Evolutionary conservation across 2,888 invertebrate species (phyloP), one percentile per base, ranked within the genome.

Genomic region (Lithosia quadra): DNA sequence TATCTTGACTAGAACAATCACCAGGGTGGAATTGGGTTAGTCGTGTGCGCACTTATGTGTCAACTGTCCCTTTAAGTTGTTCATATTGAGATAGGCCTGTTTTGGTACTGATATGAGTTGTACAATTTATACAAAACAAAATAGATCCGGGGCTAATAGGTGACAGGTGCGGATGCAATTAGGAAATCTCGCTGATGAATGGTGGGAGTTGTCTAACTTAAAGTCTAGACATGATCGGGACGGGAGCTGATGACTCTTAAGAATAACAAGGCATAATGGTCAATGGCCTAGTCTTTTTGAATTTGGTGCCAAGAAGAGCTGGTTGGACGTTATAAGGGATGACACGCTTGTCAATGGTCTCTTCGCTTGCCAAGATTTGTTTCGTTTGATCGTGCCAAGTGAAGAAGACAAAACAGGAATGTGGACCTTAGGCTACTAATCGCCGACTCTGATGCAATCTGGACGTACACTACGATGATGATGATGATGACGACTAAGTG

Each of bases 11-110:
- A 58, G 71, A 66, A 71, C 53, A 67, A 76, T 68, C 73, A 73
- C 58, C 69, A 63, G 66, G 63, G 66, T 21, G 69, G 63, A 81
- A 79, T 70, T 64, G 56, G 79, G 81, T 73, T 63, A 78, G 76
- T 70, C 18, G 55, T 33, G 34, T 55, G 22, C 36, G 7, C 4
- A 53, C 3, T 15, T 60, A 36, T 9, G 59, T 77, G 68, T 71
- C 72, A 72, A 28, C 28, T 56, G 28, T 56, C 56, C 28, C 56
- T 15, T 56, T 56, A 56, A 15, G 1, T 15, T 49, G 49, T n/a
- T n/a, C 8, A 4, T n/a, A 49, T n/a, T 49, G 49, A 49, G 49
- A 49, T 43, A 18, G 43, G 43, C 43, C 43, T 7, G 18, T 43
- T 3, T 18, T 18, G 18, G 49, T 49, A 49, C n/a, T 9, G 49